phyloP scores from a whole-genome alignment of 2,113 vertebrate genomes.

The Rhombomys opimus region DNA sequence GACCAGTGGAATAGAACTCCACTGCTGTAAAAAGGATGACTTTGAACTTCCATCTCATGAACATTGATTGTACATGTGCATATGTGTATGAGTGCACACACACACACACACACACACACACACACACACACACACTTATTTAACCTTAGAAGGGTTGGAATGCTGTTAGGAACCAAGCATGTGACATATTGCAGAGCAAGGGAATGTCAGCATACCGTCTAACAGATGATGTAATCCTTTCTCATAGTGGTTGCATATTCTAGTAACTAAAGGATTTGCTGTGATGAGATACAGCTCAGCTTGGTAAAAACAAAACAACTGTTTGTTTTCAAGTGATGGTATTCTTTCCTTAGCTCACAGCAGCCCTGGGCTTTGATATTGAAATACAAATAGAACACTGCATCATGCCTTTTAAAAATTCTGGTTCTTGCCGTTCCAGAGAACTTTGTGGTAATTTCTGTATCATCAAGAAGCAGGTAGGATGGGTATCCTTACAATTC shows the following conservation, averaged over 20 bases:
- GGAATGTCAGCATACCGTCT: conserved; percentile 12
- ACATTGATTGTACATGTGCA: background rate
- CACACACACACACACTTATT: background rate
- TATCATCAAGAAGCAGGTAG: conserved; percentile 43
- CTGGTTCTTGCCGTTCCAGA: conserved; percentile 64
- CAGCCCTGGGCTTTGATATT: conserved; percentile 51
- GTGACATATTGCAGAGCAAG: background rate
- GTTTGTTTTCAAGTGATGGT: conserved; percentile 68
- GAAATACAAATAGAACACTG: conserved; percentile 65
- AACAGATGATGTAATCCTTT: conserved; percentile 21
- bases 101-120: background rate
- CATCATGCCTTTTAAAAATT: conserved; percentile 52
- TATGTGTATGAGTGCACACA: background rate
- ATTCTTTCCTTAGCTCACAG: conserved; percentile 66
- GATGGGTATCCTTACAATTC: conserved; percentile 61
- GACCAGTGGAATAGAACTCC: background rate
- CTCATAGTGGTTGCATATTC: conserved; percentile 8
- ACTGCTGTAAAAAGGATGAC: background rate
- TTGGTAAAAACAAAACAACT: background rate
- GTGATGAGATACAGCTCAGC: conserved; percentile 61
- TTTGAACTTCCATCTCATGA: background rate
- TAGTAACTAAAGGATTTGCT: conserved; percentile 44
- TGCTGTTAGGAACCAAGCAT: conserved; percentile 43
- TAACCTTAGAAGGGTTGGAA: conserved; percentile 3
- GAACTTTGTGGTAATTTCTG: conserved; percentile 64